Evolutionary conservation across 2,797 vertebrate genomes (phyloP), one percentile per base, ranked within the genome.

Genomic region (Scleropages formosus): DNA sequence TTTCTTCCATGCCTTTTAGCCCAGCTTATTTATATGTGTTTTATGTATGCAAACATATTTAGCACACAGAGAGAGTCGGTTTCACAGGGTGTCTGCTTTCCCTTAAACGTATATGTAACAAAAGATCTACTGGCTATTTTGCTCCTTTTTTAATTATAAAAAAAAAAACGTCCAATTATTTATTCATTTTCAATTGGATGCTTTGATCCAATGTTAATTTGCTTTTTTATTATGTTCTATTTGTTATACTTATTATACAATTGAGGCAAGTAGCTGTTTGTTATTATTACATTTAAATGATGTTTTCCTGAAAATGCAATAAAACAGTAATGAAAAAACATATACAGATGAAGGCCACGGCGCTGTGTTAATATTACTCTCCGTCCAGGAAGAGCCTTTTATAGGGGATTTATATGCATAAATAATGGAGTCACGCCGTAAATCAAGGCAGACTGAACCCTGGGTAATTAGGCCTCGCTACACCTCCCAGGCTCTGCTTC

Each of bases 181-280:
- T 74, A 68, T 72, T 76, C 74, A 73, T 76, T 76, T 65, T 22
- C 67, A 77, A 79, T 67, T 44, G 77, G 72, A 72, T 64, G 51
- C 76, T 67, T 63, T 72, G 71, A 78, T 74, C 76, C 56, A 71
- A 62, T 11, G 75, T 78, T 80, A 74, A 80, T 78, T 82, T 18
- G 68, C 70, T 73, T 75, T 81, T 70, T 71, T 79, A 71, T 62
- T 27, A 76, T 79, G 78, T 81, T 78, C 59, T 77, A 77, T 82
- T 82, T 80, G 79, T 82, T 79, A 76, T 77, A 76, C 79, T 82
- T 80, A 78, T 82, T 79, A 76, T 61, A 77, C 72, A 73, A 73
- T 79, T 80, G 70, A 84, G 76, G 74, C 61, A 46, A 72, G 66
- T 65, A 66, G 71, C 70, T 77, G 80, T 76, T 76, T 73, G 56